Evolutionary conservation across 1,140 invertebrate species (phyloP).

Genomic region (Microplitis mediator): DNA sequence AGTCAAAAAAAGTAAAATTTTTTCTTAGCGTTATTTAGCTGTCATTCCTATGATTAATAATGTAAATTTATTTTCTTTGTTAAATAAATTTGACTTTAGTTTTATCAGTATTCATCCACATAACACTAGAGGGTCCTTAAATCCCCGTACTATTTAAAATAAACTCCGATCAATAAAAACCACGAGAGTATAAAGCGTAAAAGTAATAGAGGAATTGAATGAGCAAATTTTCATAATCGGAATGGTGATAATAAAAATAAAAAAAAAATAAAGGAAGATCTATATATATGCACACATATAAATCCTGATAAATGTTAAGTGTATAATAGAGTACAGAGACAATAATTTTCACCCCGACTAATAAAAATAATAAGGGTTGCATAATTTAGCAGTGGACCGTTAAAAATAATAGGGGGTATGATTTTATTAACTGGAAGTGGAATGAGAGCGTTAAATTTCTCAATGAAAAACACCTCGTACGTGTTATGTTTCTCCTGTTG

Average conservation of each 20-base stretch:
- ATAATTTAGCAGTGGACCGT: conserved; percentile 6
- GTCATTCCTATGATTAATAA: not conserved
- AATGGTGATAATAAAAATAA: not conserved
- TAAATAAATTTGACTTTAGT: not conserved
- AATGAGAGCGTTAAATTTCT: conserved; percentile 2
- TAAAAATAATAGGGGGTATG: not conserved
- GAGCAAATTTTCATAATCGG: conserved; percentile 26
- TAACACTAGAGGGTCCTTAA: not conserved
- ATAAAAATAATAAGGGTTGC: conserved; percentile 15
- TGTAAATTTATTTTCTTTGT: too few species aligned
- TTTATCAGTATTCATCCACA: not conserved
- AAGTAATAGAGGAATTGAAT: not conserved
- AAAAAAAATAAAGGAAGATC: too few species aligned
- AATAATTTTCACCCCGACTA: not conserved
- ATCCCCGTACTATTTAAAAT: not conserved
- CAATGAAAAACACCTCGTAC: not conserved
- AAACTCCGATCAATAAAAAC: not conserved
- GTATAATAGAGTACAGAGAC: not conserved
- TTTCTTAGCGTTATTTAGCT: too few species aligned
- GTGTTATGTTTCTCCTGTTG: too few species aligned
- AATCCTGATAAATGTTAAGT: not conserved
- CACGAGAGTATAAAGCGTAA: not conserved
- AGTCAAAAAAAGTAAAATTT: too few species aligned
- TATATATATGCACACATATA: not conserved
- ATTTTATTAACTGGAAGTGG: conserved; percentile 21